Conservation (phyloP, 2,113 vertebrate species). For the Boleophthalmus pectinirostris region DNA sequence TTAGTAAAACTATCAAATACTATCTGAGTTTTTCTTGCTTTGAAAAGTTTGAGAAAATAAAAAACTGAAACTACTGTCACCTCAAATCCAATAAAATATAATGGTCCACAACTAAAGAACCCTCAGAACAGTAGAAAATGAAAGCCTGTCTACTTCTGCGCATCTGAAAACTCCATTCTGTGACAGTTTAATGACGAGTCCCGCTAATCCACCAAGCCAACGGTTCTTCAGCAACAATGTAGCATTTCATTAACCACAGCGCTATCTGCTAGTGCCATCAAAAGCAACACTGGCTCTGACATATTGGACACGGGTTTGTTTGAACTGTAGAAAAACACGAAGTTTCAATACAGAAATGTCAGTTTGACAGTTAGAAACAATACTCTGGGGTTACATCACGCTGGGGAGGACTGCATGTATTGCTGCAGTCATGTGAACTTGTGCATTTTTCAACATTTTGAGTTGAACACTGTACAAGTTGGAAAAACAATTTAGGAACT, state of each 20-base stretch:
- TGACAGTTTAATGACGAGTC: slow-evolving; percentile 55
- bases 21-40: too few species aligned
- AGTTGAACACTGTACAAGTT: too few species aligned
- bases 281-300: slow-evolving; percentile 30
- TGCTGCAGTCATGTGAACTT: too few species aligned
- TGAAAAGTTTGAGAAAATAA: not conserved
- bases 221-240: slow-evolving; percentile 46
- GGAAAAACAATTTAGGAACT: too few species aligned
- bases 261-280: slow-evolving; percentile 33
- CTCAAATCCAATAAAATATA: slow-evolving; percentile 8
- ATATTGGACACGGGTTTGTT: slow-evolving; percentile 36
- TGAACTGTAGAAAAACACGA: slow-evolving; percentile 21
- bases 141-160: slow-evolving; percentile 26
- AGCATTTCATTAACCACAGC: slow-evolving; percentile 39
- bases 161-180: slow-evolving; percentile 37
- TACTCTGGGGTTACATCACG: too few species aligned
- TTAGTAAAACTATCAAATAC: too few species aligned
- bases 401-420: too few species aligned
- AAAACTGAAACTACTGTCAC: slow-evolving; percentile 19
- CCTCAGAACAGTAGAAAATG: slow-evolving; percentile 27
- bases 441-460: too few species aligned
- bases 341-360: slow-evolving; percentile 12
- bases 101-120: slow-evolving; percentile 13
- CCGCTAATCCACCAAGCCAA: slow-evolving; percentile 34
- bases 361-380: slow-evolving; percentile 4